A percentile compares a stretch with the other conserved stretches of the same genome.
These are phyloP conservation scores for Babyrousa celebensis DNA, from an alignment of 2,797 vertebrate genomes.

Conservation along the genomic window DNA sequence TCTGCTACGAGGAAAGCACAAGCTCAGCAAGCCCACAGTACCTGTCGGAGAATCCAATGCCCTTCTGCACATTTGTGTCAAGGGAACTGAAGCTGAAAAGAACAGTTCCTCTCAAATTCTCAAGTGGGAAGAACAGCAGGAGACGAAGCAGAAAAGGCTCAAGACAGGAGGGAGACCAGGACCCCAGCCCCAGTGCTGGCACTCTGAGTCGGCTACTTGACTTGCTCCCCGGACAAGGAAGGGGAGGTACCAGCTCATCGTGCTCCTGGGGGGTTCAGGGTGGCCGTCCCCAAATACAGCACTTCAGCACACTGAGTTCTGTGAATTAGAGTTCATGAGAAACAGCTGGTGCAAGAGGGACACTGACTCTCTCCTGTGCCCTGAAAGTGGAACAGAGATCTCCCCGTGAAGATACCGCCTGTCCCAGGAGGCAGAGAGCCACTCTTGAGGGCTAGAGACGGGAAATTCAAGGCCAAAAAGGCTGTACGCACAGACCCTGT, in stretches of 20 bases:
- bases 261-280: not conserved
- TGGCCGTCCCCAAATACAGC: not conserved
- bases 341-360: not conserved
- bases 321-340: not conserved
- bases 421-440: not conserved
- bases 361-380: not conserved
- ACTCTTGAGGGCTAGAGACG: fast-evolving
- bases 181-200: not conserved
- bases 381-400: not conserved
- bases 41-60: not conserved
- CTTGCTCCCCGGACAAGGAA: not conserved
- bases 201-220: not conserved
- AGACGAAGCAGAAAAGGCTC: not conserved
- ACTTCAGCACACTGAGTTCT: not conserved
- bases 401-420: not conserved
- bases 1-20: not conserved
- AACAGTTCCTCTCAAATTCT: not conserved
- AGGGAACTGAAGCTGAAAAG: not conserved
- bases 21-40: not conserved
- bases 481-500: not conserved
- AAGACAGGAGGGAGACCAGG: not conserved
- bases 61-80: not conserved
- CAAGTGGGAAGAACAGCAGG: not conserved
- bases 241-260: not conserved
- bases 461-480: no score